These are phyloP conservation scores for Acronicta alni DNA, from an alignment of 2,888 invertebrate genomes.

Conservation along the genomic window DNA sequence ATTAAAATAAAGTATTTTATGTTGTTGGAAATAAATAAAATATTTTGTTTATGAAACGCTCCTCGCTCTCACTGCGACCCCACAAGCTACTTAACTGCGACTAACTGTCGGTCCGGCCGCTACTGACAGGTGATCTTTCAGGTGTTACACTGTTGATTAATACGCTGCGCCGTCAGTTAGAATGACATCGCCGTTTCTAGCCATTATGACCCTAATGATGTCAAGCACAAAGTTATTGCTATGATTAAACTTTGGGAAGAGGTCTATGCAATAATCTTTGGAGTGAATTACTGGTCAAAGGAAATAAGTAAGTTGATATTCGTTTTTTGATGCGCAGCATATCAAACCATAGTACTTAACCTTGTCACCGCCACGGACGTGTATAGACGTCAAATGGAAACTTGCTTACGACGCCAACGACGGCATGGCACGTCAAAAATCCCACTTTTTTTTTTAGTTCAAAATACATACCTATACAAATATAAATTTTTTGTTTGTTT, in stretches of 20 bases:
- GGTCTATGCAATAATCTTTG: conserved; percentile 1
- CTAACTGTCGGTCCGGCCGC: conserved; percentile 76
- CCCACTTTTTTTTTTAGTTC: no score
- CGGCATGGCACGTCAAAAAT: no score
- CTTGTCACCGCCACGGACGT: no score
- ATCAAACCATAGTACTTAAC: no score
- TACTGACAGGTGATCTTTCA: conserved; percentile 79
- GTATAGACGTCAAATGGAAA: no score
- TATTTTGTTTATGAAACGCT: background rate
- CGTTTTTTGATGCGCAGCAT: no score
- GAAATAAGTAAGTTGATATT: no score
- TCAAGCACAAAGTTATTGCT: conserved; percentile 21
- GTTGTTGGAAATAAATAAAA: background rate
- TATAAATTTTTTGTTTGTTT: no score
- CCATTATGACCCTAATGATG: conserved; percentile 45
- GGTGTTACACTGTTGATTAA: conserved; percentile 77
- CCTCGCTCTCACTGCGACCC: conserved; percentile 7
- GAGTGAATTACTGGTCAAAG: background rate
- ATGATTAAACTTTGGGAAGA: conserved; percentile 24
- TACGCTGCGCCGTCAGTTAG: conserved; percentile 72
- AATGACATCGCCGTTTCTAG: conserved; percentile 61
- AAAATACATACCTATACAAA: no score
- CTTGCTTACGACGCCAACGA: no score
- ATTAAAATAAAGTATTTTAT: background rate
- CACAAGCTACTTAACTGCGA: conserved; percentile 62